Evolutionary conservation across 2,888 invertebrate species (phyloP).

Genomic region (Rutpela maculata): DNA sequence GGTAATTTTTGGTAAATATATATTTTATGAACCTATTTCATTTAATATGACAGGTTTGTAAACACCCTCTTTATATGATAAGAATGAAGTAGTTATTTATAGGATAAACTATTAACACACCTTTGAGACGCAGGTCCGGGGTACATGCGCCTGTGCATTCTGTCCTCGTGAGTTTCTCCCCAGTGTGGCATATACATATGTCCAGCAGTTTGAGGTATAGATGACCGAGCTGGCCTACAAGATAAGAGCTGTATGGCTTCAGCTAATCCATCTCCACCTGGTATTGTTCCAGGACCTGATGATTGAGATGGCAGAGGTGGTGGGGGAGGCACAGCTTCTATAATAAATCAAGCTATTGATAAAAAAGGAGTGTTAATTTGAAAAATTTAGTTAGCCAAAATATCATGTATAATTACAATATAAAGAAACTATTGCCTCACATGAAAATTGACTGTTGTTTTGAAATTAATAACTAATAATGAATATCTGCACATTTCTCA

Average conservation of each 20-base stretch:
- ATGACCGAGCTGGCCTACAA: slow-evolving; percentile 75
- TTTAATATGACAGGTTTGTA: too few species aligned
- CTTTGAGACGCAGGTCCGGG: slow-evolving; percentile 70
- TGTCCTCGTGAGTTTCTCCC: slow-evolving; percentile 71
- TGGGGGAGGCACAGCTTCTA: slow-evolving; percentile 60
- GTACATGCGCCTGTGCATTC: slow-evolving; percentile 71
- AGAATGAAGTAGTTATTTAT: background rate
- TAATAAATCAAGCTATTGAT: background rate
- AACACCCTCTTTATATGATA: too few species aligned
- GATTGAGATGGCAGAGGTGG: slow-evolving; percentile 47
- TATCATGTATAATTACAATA: too few species aligned
- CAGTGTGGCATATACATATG: slow-evolving; percentile 67
- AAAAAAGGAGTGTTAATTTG: background rate
- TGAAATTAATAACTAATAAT: too few species aligned
- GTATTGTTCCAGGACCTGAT: slow-evolving; percentile 69
- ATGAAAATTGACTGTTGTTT: too few species aligned
- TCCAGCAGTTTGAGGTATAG: slow-evolving; percentile 67
- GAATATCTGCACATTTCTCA: too few species aligned
- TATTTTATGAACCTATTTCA: too few species aligned
- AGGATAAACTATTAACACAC: slow-evolving; percentile 52
- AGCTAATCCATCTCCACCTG: slow-evolving; percentile 80
- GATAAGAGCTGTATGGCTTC: slow-evolving; percentile 82
- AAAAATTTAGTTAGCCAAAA: too few species aligned
- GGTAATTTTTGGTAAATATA: too few species aligned
- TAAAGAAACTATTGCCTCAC: too few species aligned